phyloP scores from a whole-genome alignment of 2,113 vertebrate species.

The Percopsis transmontana region DNA sequence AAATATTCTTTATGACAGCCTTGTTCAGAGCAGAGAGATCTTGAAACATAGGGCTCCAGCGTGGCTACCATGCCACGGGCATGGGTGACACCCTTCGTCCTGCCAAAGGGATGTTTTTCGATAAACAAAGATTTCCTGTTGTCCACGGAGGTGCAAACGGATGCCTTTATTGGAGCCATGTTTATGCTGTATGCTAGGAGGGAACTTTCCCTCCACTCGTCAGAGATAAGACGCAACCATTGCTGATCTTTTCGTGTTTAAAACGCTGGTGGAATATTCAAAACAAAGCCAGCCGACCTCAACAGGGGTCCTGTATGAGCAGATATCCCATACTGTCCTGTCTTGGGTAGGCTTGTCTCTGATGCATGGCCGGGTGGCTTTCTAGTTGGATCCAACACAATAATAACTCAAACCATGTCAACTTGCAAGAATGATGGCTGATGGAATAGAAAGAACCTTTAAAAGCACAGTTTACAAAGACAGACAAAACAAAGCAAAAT shows the following conservation, averaged over 20 bases:
- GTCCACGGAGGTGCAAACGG: constrained; percentile 80
- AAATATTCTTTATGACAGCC: constrained; percentile 30
- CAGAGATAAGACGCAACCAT: constrained; percentile 32
- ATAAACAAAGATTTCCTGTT: constrained; percentile 80
- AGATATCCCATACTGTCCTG: constrained; percentile 28
- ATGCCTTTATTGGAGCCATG: constrained; percentile 81
- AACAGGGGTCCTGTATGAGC: constrained; percentile 12
- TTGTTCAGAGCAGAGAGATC: constrained; percentile 42
- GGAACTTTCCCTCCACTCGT: constrained; percentile 68
- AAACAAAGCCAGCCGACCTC: constrained; percentile 40
- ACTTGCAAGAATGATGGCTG: no score
- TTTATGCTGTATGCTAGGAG: constrained; percentile 73
- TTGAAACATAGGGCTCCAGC: constrained; percentile 47
- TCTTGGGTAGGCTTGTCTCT: neutral
- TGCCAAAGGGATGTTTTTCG: constrained; percentile 73
- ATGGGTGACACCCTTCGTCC: constrained; percentile 55
- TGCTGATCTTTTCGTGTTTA: constrained; percentile 52
- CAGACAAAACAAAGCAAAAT: no score
- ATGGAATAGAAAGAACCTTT: no score
- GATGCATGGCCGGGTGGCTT: constrained; percentile 1
- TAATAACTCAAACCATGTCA: neutral
- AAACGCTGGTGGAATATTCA: constrained; percentile 49
- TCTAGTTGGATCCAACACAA: neutral
- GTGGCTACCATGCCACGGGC: constrained; percentile 33
- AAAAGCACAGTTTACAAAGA: no score